A percentile compares a stretch with the other conserved stretches of the same genome.
Evolutionary conservation across 2,113 vertebrate species (phyloP).

Genomic region (Channa maculata): DNA sequence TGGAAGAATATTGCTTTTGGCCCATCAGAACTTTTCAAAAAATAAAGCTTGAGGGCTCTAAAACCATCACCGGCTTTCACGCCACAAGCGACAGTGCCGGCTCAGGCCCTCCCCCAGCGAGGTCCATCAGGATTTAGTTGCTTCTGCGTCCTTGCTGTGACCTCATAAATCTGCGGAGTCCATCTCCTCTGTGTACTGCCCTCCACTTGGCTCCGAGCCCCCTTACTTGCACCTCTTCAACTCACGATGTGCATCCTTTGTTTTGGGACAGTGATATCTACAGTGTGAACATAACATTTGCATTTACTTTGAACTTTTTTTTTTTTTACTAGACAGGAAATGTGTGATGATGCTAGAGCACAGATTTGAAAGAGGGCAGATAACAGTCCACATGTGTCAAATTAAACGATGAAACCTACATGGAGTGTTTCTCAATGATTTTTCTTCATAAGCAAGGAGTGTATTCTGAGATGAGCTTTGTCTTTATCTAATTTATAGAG

Average conservation of each 20-base stretch:
- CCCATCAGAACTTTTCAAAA: neutral
- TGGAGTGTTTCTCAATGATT: slow-evolving; percentile 9
- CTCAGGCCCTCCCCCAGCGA: slow-evolving; percentile 25
- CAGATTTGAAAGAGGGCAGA: slow-evolving; percentile 16
- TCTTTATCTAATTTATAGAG: slow-evolving; percentile 27
- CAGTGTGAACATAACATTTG: slow-evolving; percentile 41
- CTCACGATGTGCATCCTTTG: slow-evolving; percentile 13
- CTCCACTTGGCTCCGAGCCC: neutral
- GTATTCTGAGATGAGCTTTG: slow-evolving; percentile 30
- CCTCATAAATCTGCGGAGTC: slow-evolving; percentile 60
- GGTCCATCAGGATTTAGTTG: slow-evolving; percentile 52
- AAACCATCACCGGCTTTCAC: slow-evolving; percentile 7
- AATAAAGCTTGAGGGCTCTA: slow-evolving; percentile 18
- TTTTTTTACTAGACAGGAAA: neutral
- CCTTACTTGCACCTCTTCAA: neutral
- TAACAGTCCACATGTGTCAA: slow-evolving; percentile 7
- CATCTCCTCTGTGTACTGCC: neutral
- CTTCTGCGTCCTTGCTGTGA: slow-evolving; percentile 55
- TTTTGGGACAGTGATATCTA: slow-evolving; percentile 38
- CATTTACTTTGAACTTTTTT: neutral
- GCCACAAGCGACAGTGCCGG: slow-evolving; percentile 20
- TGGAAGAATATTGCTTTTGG: slow-evolving; percentile 17
- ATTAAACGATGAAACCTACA: slow-evolving; percentile 21
- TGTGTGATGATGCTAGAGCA: slow-evolving; percentile 22
- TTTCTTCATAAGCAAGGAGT: neutral